Evolutionary conservation across 2,888 invertebrate species (phyloP), one percentile per base, ranked within the genome.

Genomic region (Galeruca laticollis): DNA sequence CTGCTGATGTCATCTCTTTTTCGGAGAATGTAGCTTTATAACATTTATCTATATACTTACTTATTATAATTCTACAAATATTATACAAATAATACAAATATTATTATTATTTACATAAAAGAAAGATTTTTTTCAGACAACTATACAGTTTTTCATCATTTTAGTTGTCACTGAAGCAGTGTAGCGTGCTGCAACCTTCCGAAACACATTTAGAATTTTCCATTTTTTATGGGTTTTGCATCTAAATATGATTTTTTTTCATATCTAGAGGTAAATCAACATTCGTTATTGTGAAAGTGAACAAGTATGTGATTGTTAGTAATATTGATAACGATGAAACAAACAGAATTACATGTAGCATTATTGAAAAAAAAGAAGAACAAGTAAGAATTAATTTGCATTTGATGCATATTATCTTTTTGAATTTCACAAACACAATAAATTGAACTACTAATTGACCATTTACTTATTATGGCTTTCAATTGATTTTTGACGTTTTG

Each of bases 291-390:
- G 20, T 60, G 49, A 51, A 33, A 21, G 31, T 20, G 52, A 20
- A 62, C 35, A n/a, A 20, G 11, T 43, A 18, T 56, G 20, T 40
- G 37, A 40, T n/a, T 10, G 15, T 18, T 21, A 18, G 11, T 9
- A 13, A 33, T 15, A 60, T 15, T 2, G 10, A 31, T 35, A 13
- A 18, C 1, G 33, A 62, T 62, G 62, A 52, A 56, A 35, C 40
- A 57, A 35, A 47, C 65, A 47, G 57, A 65, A 57, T 40, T 65
- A 20, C 40, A 57, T 5, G 11, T 57, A 18, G 15, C 15, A 13
- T 18, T 57, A 21, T 18, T 57, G 10, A 13, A 13, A 18, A 57
- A 33, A 57, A 57, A 11, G 11, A 57, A 18, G 18, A 15, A 2
- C 11, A 31, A 18, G 56, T 57, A 57, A 57, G 56, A 51, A n/a